Evolutionary conservation across 2,888 invertebrate genomes (phyloP), one percentile per base, ranked within the genome.

Genomic region (Aspidapion aeneum): DNA sequence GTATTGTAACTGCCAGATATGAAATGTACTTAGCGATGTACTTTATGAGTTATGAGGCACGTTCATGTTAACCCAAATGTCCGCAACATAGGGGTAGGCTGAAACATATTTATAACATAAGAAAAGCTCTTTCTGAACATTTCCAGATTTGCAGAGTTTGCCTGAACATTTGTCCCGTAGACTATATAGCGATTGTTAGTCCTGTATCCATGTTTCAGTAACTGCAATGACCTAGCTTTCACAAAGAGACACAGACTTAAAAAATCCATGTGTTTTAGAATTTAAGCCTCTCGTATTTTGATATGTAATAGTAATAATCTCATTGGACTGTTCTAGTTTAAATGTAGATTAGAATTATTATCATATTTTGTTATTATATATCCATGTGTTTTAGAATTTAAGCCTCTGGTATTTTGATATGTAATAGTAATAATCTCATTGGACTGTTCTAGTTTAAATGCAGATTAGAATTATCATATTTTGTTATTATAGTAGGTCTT

Each of bases 141-240:
- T n/a, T n/a, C n/a, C 19, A 55, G 18, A 55, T 55, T 19, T 16
- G 18, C 18, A 19, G 3, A 2, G 18, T 55, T 19, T 20, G 18
- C 3, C 12, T 19, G 12, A 18, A 12, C 18, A 19, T 35, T 12
- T 35, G 3, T 35, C 35, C 35, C 12, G 35, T 35, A 35, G 35
- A 35, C 3, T 12, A 35, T 7, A 19, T 55, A 55, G 55, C 18
- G 12, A 5, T 55, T 16, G 20, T 55, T 55, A 20, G 18, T 55
- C 55, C 20, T 55, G 55, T 19, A 55, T 12, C 55, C 55, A 55
- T 55, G 55, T 55, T 16, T 55, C 55, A 19, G 18, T 55, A 16
- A 55, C 16, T 55, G 55, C 55, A 5, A 55, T 55, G 2, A 55
- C 2, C 18, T 55, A 19, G 18, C 55, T 18, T 19, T 55, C 55